phyloP scores from a whole-genome alignment of 53 echinoderm and acorn worm genomes.

The Echinometra lucunter region DNA sequence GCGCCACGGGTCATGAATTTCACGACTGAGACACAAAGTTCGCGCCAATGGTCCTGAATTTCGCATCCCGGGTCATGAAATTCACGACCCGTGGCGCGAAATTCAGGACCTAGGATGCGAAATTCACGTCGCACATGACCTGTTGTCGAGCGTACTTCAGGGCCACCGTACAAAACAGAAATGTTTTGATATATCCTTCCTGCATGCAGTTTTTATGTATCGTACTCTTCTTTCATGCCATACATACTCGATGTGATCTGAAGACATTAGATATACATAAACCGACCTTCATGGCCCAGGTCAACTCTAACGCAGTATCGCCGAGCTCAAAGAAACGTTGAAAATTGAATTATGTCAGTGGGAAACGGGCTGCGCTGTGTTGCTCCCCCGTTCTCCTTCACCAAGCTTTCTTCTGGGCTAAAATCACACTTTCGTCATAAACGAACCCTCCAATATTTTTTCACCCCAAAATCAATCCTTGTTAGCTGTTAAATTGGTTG shows the following conservation, averaged over 20 bases:
- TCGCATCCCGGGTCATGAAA: too few species aligned
- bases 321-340: not conserved
- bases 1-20: too few species aligned
- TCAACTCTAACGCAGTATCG: conserved; percentile 2
- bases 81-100: too few species aligned
- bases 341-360: not conserved
- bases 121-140: too few species aligned
- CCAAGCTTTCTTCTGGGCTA: not conserved
- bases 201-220: not conserved
- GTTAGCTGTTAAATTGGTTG: conserved; percentile 10
- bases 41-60: too few species aligned
- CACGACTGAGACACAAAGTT: too few species aligned
- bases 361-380: not conserved
- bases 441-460: conserved; percentile 24
- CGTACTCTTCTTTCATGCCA: too few species aligned
- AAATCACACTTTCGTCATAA: conserved; percentile 27
- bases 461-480: conserved; percentile 10
- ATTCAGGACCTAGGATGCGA: too few species aligned
- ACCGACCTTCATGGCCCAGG: not conserved
- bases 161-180: too few species aligned
- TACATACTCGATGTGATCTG: not conserved
- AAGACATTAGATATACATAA: not conserved
- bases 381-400: not conserved
- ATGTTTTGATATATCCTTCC: not conserved
- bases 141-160: too few species aligned